Evolutionary conservation across 2,113 vertebrate species (phyloP).

Genomic region (Tyrannus savana): DNA sequence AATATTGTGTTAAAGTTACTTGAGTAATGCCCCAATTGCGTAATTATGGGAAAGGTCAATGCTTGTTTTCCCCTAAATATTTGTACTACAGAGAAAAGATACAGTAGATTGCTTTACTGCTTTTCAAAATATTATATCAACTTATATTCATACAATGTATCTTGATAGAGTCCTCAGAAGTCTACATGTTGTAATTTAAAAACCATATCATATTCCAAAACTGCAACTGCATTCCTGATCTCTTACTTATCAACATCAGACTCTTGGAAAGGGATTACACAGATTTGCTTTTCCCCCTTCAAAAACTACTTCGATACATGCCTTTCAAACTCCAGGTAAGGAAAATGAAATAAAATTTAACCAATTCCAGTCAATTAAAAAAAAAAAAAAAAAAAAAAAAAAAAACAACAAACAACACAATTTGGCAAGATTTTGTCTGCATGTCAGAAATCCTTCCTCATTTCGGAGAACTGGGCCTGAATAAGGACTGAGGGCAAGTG

Average conservation of each 20-base stretch:
- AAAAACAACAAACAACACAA: not conserved
- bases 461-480: not conserved
- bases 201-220: not conserved
- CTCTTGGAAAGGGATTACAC: not conserved
- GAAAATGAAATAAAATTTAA: not conserved
- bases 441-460: not conserved
- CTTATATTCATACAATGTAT: not conserved
- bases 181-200: not conserved
- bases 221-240: not conserved
- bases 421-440: not conserved
- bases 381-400: not conserved
- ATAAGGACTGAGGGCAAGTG: not conserved
- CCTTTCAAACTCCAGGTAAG: not conserved
- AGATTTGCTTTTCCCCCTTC: not conserved
- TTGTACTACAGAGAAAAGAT: not conserved
- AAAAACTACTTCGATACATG: not conserved
- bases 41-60: slow-evolving; percentile 37
- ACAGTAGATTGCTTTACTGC: not conserved
- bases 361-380: not conserved
- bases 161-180: not conserved
- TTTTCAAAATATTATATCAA: not conserved
- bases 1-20: not conserved
- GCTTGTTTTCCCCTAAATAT: slow-evolving; percentile 44
- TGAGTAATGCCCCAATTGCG: not conserved
- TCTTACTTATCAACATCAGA: not conserved